Base-by-base conservation (phyloP, 2,888 invertebrate genomes). In the Cheilosia soror region DNA sequence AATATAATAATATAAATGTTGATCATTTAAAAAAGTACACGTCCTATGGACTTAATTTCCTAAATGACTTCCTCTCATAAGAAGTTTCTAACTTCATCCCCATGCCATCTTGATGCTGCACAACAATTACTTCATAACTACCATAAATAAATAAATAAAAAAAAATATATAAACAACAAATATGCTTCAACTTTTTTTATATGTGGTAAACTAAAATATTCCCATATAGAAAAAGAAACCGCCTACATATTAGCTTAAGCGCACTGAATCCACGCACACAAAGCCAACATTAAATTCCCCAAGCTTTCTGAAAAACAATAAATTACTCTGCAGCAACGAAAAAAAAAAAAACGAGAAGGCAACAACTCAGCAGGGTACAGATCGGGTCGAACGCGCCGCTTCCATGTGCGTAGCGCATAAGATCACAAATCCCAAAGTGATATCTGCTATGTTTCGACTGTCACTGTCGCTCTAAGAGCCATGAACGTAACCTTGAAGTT, bases 401-500 rank as follows among this genome's bases (percentile, higher is more conserved):
- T 29, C 27, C 37, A 69, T 63, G 71, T 85, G 81, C 81, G 85
- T 85, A 77, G 51, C 71, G 49, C 60, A 62, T 60, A 76, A 44
- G 71, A 76, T 77, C 75, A 72, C 75, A 80, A 66, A 73, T 57
- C 63, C 69, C 69, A 60, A 83, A 75, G 53, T 75, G 84, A 75
- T 80, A 57, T 72, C 72, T 73, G 51, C 42, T 79, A 37, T 73
- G 62, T 68, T 73, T 79, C 63, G 53, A 9, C 62, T 80, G 76
- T 71, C 76, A 62, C 66, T 73, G 49, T 63, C 66, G 75, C 80
- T 49, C 55, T 62, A 31, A 81, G n/a, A 85, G 49, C 85, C 85
- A 77, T 85, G 85, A 85, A 81, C 85, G 57, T 85, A 85, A 85
- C 85, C 85, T 85, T 85, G 85, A 85, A 68, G 62, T 53, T 85